Percentiles rank a stretch among this genome's conserved stretches.
Evolutionary conservation across 2,888 invertebrate species (phyloP).

Genomic region (Ligdia adustata): DNA sequence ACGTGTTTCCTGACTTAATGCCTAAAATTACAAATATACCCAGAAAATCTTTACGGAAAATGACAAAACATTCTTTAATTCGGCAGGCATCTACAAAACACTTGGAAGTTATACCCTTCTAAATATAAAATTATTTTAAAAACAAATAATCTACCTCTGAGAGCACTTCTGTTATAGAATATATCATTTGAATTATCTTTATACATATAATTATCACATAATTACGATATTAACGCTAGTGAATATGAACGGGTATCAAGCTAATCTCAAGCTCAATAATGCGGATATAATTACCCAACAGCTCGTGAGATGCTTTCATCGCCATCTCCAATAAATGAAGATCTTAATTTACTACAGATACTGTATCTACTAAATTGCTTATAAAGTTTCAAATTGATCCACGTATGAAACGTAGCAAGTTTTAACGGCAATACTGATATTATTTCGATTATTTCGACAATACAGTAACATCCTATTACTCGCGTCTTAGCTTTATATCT

Average conservation of each 20-base stretch:
- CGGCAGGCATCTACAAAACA: no score
- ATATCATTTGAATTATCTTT: no score
- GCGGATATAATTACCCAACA: constrained; percentile 35
- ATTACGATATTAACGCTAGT: constrained; percentile 22
- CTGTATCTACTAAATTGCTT: constrained; percentile 15
- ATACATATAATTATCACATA: no score
- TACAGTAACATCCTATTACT: constrained; percentile 21
- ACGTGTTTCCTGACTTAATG: no score
- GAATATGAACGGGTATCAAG: constrained; percentile 30
- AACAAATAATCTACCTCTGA: no score
- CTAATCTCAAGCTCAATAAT: constrained; percentile 43
- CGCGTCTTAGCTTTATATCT: constrained; percentile 23
- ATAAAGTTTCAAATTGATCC: constrained; percentile 19
- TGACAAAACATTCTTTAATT: no score
- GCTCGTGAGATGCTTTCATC: constrained; percentile 47
- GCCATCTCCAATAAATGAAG: constrained; percentile 42
- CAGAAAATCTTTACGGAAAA: no score
- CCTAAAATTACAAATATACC: no score
- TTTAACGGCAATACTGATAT: constrained; percentile 21
- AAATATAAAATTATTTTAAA: no score
- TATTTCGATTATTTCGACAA: constrained; percentile 22
- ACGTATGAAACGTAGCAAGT: constrained; percentile 16
- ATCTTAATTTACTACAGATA: constrained; percentile 37
- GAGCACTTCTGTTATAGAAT: no score
- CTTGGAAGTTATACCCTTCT: no score